Evolutionary conservation across 2,888 invertebrate species (phyloP), one percentile per base, ranked within the genome.

Genomic region (Latrodectus elegans): DNA sequence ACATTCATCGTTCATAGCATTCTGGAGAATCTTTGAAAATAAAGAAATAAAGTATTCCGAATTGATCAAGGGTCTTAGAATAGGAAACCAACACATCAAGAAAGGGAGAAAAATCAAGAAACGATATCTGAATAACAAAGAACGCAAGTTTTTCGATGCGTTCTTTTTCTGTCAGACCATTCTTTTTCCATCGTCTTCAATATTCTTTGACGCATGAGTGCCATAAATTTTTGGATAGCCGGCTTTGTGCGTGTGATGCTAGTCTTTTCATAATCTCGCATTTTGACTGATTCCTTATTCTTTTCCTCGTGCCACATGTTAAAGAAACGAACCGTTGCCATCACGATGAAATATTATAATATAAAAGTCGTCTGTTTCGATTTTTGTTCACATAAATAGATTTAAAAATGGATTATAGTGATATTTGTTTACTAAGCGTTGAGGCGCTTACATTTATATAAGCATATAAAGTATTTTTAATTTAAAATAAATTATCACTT

Each of bases 81-180:
- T 60, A 76, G 70, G 64, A 81, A 81, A 64, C 52, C 60, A 67
- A 12, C 64, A 22, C 76, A 64, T 75, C 52, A 51, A n/a, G 53
- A 49, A 78, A 76, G 64, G 53, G 67, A 51, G 65, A 72, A 26
- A 71, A 78, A 77, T 78, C 26, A 77, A 77, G 52, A 76, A 64
- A 75, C 80, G 86, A 81, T 87, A 81, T 81, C 81, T 87, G 77
- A 81, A 87, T 87, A 82, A 87, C 77, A 87, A 87, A 81, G 86
- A 67, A 73, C 68, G 12, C 17, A n/a, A 64, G 52, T 76, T 86
- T 77, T 72, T n/a, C 53, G 60, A 72, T 17, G 8, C 65, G 74
- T 80, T 80, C 67, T 79, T 79, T 67, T 84, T 77, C 49, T 77
- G 78, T 65, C 78, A 68, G 22, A 73, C 67, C 78, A 53, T 52